A percentile compares a stretch with the other conserved stretches of the same genome.
Conservation (phyloP, 2,888 invertebrate species). For the Noctua pronuba region DNA sequence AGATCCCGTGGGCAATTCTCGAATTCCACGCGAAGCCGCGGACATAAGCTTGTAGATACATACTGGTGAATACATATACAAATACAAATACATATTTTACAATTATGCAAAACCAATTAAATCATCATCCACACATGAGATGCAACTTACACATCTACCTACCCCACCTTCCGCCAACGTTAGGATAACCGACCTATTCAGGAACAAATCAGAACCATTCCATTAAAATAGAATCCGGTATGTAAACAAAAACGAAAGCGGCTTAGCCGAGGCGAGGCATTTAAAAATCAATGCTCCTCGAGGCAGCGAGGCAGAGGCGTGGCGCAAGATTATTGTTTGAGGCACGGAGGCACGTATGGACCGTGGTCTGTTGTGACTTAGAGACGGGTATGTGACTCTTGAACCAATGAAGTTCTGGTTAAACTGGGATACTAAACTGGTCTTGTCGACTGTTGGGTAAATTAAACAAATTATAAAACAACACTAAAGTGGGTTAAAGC, state of each 20-base stretch:
- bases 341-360: conserved; percentile 55
- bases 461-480: conserved; percentile 38
- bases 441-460: conserved; percentile 11
- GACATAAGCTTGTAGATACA: too few species aligned
- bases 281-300: conserved; percentile 59
- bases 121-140: neutral
- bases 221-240: conserved; percentile 55
- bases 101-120: neutral
- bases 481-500: conserved; percentile 29
- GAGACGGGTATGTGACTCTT: conserved; percentile 48
- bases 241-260: conserved; percentile 59
- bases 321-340: conserved; percentile 62
- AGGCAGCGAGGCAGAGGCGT: conserved; percentile 40
- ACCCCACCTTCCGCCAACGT: neutral
- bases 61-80: too few species aligned
- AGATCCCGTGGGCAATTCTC: too few species aligned
- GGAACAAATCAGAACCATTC: conserved; percentile 53
- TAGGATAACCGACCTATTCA: conserved; percentile 37
- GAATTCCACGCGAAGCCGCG: too few species aligned
- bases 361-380: conserved; percentile 36
- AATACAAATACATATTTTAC: too few species aligned
- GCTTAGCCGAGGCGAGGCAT: conserved; percentile 49
- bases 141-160: neutral
- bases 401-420: conserved; percentile 16
- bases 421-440: conserved; percentile 5